Conservation (phyloP, 2,888 invertebrate species). For the Megalurothrips usitatus region DNA sequence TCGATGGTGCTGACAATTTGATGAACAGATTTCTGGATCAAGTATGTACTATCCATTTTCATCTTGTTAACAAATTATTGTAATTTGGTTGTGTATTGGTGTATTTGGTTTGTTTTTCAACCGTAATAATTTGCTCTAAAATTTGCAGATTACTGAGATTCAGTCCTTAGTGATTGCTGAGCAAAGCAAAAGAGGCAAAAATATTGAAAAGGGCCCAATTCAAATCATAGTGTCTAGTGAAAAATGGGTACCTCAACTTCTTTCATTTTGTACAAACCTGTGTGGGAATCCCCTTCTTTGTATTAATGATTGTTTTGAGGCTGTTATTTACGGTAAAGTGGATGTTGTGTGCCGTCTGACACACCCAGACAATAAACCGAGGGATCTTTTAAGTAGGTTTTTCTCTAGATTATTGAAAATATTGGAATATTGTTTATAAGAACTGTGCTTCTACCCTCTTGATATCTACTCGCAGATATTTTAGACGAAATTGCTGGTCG, state of each 20-base stretch:
- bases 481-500: background rate
- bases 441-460: too few relatives aligned
- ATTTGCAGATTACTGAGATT: background rate
- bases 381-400: background rate
- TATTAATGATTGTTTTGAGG: background rate
- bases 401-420: background rate
- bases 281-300: background rate
- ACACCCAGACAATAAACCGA: background rate
- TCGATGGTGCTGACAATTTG: background rate
- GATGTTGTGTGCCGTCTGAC: background rate
- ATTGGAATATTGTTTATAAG: background rate
- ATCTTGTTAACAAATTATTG: background rate
- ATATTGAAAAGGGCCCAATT: background rate
- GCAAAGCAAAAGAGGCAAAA: background rate
- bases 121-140: background rate
- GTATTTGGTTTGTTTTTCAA: background rate
- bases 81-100: background rate
- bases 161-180: background rate
- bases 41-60: background rate
- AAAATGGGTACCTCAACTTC: background rate
- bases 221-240: background rate
- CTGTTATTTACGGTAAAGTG: background rate
- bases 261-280: background rate
- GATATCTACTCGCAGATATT: background rate
- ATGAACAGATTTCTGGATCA: background rate